Base-by-base conservation (phyloP, 2,113 vertebrate species). In the Siphamia tubifer region DNA sequence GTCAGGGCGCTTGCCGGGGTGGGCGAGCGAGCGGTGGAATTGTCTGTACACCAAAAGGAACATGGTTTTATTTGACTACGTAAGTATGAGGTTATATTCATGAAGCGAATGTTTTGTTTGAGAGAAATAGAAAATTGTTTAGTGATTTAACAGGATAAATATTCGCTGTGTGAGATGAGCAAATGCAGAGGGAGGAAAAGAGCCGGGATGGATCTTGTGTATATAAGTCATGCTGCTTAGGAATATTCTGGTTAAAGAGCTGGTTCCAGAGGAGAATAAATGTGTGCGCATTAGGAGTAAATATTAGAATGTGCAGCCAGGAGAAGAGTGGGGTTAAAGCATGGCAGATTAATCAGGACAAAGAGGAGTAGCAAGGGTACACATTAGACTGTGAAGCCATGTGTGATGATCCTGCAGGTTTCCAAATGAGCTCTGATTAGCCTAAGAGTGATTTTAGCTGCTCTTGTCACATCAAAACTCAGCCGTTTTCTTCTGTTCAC, bases 361-460 rank as follows among this genome's bases (percentile, higher is more conserved):
- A 48, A 0, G 42, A 81, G 77, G 54, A 79, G 57, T 62, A 75
- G 63, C 74, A 39, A 23, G 73, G 79, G 68, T 68, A 74, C 78
- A 76, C 74, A 86, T 88, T 83, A 87, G 64, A 53, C 64, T 60
- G 85, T 82, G 77, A 82, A 85, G 77, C 75, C 82, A 88, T 83
- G 89, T 85, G 77, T 84, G 84, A 84, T 85, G 83, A 87, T 85
- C 77, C 82, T 79, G 84, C 85, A 86, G 82, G 69, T 77, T 88
- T 78, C 65, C 48, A 87, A 86, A 87, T 85, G 74, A 84, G 79
- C 78, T 80, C 75, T 82, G 87, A 90, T 89, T 85, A 88, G 64
- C 72, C 62, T 36, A 68, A 78, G 78, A 87, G 68, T 85, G 90
- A 92, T 90, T 87, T 84, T 74, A 88, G 84, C 78, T 58, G 80